Percentiles rank a stretch among this genome's conserved stretches.
Evolutionary conservation across 30 jellyfish, hydroid and myxozoan species (phyloP).

Genomic region (Hydractinia symbiolongicarpus): DNA sequence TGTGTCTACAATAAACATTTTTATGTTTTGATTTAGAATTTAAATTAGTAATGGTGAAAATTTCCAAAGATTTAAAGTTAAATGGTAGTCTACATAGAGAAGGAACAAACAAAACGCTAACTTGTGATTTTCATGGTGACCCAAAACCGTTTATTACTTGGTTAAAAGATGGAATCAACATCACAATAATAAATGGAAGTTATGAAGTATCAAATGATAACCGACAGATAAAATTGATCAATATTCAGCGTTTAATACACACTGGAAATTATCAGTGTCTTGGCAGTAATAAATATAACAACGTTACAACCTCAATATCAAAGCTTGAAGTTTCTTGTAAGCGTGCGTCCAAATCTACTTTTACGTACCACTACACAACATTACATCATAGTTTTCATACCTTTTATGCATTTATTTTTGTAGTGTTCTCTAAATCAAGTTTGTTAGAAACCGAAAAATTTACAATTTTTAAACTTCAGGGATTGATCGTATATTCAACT

Average conservation of each 20-base stretch:
- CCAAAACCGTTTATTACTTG: background rate
- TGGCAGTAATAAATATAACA: background rate
- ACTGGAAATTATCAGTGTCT: conserved; percentile 13
- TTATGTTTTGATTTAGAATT: no score
- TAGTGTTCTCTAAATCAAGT: background rate
- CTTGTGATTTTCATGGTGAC: background rate
- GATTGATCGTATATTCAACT: background rate
- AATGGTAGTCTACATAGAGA: background rate
- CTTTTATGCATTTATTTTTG: no score
- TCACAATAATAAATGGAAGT: conserved; percentile 1
- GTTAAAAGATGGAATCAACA: conserved; percentile 18
- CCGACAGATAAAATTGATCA: background rate
- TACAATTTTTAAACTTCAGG: background rate
- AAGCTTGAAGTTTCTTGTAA: conserved; percentile 6
- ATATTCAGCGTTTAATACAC: background rate
- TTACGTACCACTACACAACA: no score
- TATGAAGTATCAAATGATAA: conserved; percentile 15
- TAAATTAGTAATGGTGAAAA: background rate
- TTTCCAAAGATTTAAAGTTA: background rate
- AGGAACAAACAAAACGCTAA: background rate
- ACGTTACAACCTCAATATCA: background rate
- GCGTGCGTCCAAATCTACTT: background rate
- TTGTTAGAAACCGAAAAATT: background rate
- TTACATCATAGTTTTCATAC: no score
- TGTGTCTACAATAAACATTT: no score